These are phyloP conservation scores for Caenorhabditis remanei DNA, from an alignment of 1,140 invertebrate genomes.

Conservation along the genomic window DNA sequence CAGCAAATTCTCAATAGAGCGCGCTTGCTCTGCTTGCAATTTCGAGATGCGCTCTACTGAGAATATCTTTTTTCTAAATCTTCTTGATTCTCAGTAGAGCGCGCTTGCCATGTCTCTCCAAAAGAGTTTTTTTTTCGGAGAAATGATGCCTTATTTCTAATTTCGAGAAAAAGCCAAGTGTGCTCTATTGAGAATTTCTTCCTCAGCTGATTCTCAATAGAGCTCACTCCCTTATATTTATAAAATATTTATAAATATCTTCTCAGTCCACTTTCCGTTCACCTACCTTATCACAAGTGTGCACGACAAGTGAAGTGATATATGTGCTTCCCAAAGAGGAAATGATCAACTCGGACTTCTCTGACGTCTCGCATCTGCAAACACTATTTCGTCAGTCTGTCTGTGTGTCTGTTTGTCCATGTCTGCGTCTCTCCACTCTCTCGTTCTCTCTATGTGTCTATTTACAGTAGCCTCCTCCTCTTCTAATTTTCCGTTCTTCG, in stretches of 20 bases:
- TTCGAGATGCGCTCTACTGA: too few relatives aligned
- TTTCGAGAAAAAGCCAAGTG: too few relatives aligned
- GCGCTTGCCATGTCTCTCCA: too few relatives aligned
- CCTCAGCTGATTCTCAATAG: too few relatives aligned
- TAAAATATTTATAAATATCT: not conserved
- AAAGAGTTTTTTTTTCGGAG: too few relatives aligned
- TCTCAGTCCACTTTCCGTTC: not conserved
- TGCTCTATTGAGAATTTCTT: too few relatives aligned
- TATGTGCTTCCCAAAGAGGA: conserved; percentile 53
- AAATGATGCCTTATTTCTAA: too few relatives aligned
- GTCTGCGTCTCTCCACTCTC: not conserved
- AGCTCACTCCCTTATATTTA: not conserved
- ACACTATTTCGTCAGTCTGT: not conserved
- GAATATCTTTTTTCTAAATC: too few relatives aligned
- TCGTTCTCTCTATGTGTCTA: not conserved
- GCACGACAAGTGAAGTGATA: conserved; percentile 56
- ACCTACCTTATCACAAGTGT: conserved; percentile 47
- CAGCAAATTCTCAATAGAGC: too few relatives aligned
- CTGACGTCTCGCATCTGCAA: conserved; percentile 50
- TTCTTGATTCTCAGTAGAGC: too few relatives aligned
- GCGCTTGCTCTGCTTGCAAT: too few relatives aligned
- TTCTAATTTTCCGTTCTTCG: not conserved
- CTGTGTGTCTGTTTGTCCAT: not conserved
- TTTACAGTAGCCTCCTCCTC: conserved; percentile 27
- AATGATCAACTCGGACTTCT: conserved; percentile 53